Evolutionary conservation across 37 sponge, comb jelly and placozoan genomes (phyloP).

Genomic region (Halisarca cf. caerulea): DNA sequence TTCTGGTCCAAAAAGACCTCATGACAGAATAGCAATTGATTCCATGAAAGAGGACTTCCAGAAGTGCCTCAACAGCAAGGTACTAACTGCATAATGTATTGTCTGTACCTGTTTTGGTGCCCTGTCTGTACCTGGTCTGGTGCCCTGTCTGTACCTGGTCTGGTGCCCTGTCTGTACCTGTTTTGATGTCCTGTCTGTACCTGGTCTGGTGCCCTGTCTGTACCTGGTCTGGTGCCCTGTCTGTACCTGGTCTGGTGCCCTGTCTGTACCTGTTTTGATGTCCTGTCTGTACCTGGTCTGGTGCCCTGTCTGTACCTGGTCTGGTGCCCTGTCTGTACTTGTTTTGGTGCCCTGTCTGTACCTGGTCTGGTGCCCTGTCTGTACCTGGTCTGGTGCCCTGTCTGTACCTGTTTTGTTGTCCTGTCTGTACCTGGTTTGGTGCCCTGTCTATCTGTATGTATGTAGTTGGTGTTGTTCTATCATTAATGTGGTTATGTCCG

Average conservation of each 20-base stretch:
- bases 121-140: not conserved
- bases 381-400: not conserved
- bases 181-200: not conserved
- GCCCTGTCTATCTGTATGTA: not conserved
- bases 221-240: too few relatives aligned
- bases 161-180: not conserved
- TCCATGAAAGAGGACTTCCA: slow-evolving; percentile 89
- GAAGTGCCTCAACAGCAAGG: slow-evolving; percentile 82
- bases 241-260: not conserved
- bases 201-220: not conserved
- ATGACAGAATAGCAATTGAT: slow-evolving; percentile 79
- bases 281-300: not conserved
- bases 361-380: not conserved
- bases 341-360: not conserved
- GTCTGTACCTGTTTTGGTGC: too few relatives aligned
- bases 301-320: not conserved
- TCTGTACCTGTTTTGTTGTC: not conserved
- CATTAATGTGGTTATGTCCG: too few relatives aligned
- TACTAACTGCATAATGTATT: not conserved
- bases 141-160: not conserved
- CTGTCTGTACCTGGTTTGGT: not conserved
- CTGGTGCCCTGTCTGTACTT: not conserved
- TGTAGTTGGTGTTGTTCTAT: not conserved
- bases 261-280: not conserved
- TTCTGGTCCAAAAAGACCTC: slow-evolving; percentile 92